A percentile compares a stretch with the other conserved stretches of the same genome.
Conservation (phyloP, 2,113 vertebrate species). For the Heterocephalus glaber region DNA sequence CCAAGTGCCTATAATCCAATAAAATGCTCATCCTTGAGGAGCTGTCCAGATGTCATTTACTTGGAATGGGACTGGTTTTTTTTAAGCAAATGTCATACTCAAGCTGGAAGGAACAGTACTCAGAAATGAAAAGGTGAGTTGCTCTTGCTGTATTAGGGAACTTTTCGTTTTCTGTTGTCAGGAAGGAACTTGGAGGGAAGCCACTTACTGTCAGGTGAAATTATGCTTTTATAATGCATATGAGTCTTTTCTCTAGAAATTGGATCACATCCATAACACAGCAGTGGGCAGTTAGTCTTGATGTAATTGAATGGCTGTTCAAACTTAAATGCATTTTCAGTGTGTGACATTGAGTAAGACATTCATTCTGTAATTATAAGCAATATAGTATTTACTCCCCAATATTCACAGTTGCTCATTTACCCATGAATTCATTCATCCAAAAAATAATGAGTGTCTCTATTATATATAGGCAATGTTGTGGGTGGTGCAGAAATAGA, state of each 20-base stretch:
- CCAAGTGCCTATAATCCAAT: conserved; percentile 75
- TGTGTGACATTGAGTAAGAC: background rate
- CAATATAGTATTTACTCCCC: conserved; percentile 25
- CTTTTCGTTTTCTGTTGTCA: conserved; percentile 7
- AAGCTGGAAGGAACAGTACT: background rate
- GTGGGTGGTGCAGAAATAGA: background rate
- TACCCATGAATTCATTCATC: background rate
- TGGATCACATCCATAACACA: background rate
- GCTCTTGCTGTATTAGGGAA: background rate
- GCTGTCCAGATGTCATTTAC: conserved; percentile 57
- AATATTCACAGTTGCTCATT: conserved; percentile 10
- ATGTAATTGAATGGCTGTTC: conserved; percentile 32
- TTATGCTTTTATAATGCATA: conserved; percentile 36
- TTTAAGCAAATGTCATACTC: conserved; percentile 33
- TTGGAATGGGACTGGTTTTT: background rate
- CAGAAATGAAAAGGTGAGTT: conserved; percentile 23
- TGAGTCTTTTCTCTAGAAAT: conserved; percentile 2
- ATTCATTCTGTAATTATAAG: conserved; percentile 13
- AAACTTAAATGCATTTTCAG: conserved; percentile 54
- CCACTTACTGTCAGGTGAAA: conserved; percentile 43
- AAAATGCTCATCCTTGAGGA: conserved; percentile 75
- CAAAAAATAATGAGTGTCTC: background rate
- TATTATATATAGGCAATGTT: background rate
- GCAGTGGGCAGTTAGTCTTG: conserved; percentile 11
- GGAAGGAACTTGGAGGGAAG: background rate